Evolutionary conservation across 2,797 vertebrate species (phyloP), one percentile per base, ranked within the genome.

Genomic region (Lutjanus argentimaculatus): DNA sequence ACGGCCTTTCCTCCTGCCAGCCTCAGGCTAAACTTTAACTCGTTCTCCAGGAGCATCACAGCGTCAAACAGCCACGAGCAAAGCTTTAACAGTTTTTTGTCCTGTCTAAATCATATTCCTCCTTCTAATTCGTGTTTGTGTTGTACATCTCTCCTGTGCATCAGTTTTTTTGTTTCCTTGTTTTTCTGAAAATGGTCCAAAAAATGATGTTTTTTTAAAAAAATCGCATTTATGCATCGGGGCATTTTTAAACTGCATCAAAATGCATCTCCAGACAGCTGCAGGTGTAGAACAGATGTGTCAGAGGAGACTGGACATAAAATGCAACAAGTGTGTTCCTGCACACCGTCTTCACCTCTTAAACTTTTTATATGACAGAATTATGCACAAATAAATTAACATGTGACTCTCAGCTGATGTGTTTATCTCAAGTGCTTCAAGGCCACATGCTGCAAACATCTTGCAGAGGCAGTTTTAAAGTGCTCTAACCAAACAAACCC

Each of bases 231-330:
- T n/a, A 19, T 72, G 49, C 10, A 9, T 53, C 53, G 40, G 53
- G 10, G 14, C 55, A 43, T 59, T 75, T 75, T 45, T 21, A 43
- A 53, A 63, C 36, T 22, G 22, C 40, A 46, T 65, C 8, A 49
- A 61, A 68, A 51, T 56, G 15, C 22, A 17, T 55, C n/a, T 68
- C 30, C 4, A 16, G 21, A 46, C 48, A 8, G 19, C 15, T 49
- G n/a, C 80, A 72, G 63, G 25, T 77, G 68, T 62, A 21, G 55
- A 67, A n/a, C 71, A 83, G 63, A 72, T 67, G 61, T 71, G 30
- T 59, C 11, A 30, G 17, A 45, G 30, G 51, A 30, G 17, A 53
- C 67, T 3, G 4, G 21, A 58, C n/a, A 53, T 69, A 53, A 64
- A 69, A 61, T 42, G 17, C 65, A 61, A 14, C 42, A 36, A 62